phyloP scores from a whole-genome alignment of 2,888 invertebrate genomes.

The Frankliniella fusca region DNA sequence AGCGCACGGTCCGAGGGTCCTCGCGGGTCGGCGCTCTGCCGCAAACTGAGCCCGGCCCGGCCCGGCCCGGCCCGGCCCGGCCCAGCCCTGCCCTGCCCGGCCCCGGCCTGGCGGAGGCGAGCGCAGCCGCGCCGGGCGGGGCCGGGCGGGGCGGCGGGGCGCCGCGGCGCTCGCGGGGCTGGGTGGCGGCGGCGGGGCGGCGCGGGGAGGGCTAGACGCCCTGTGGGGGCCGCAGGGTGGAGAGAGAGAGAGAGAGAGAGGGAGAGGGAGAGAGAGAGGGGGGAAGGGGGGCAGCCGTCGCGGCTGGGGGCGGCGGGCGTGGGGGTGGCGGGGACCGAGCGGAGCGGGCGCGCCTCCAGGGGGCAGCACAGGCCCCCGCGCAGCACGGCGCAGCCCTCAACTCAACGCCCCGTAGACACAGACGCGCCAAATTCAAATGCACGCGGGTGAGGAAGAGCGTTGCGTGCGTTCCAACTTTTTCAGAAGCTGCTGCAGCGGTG shows the following conservation, averaged over 20 bases:
- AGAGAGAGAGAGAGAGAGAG: too few species aligned
- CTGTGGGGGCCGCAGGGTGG: background rate
- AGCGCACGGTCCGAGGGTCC: background rate
- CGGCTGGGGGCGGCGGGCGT: background rate
- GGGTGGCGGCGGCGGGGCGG: slow-evolving; percentile 5
- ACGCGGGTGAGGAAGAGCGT: background rate
- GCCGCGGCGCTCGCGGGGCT: background rate
- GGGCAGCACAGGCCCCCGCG: background rate
- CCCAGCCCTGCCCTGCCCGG: background rate
- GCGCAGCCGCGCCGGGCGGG: background rate
- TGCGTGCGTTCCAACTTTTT: too few species aligned
- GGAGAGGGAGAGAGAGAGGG: too few species aligned
- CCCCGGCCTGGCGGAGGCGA: background rate
- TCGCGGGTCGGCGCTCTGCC: slow-evolving; percentile 9
- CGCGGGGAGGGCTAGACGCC: slow-evolving; percentile 7
- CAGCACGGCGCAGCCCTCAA: background rate
- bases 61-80: background rate
- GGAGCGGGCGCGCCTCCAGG: background rate
- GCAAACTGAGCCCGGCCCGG: background rate
- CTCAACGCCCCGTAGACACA: background rate
- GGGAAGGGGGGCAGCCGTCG: background rate
- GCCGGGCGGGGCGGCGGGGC: slow-evolving; percentile 14
- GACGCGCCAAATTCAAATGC: slow-evolving; percentile 1
- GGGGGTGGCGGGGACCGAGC: background rate
- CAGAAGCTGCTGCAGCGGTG: too few species aligned